Conservation (phyloP, 2,888 invertebrate genomes). For the Bedellia somnulentella region DNA sequence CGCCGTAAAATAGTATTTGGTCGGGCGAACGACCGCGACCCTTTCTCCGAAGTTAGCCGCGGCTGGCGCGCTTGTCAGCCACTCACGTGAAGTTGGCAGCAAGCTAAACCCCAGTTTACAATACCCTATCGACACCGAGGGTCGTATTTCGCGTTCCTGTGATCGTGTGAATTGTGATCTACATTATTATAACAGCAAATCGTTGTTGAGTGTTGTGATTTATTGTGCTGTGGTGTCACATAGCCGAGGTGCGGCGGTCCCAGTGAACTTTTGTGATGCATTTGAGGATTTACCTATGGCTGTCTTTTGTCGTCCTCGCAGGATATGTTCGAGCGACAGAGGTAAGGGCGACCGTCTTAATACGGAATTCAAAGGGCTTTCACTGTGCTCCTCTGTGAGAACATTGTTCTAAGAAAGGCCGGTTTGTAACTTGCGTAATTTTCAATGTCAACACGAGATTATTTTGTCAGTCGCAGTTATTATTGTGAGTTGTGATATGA, state of each 20-base stretch:
- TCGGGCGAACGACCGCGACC: conserved; percentile 30
- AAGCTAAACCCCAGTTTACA: conserved; percentile 56
- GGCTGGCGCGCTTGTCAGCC: conserved; percentile 17
- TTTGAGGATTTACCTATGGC: conserved; percentile 75
- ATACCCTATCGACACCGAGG: conserved; percentile 32
- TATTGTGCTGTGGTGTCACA: conserved; percentile 40
- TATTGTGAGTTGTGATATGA: too few relatives aligned
- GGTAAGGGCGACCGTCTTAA: conserved; percentile 65
- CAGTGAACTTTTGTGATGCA: conserved; percentile 67
- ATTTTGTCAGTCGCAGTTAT: too few relatives aligned
- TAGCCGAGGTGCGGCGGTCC: conserved; percentile 35
- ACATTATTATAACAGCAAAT: conserved; percentile 51
- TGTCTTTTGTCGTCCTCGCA: conserved; percentile 71
- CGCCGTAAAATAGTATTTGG: conserved; percentile 27
- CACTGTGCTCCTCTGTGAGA: conserved; percentile 22
- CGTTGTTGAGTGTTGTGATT: conserved; percentile 42
- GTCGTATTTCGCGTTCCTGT: conserved; percentile 36
- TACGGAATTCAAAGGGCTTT: conserved; percentile 48
- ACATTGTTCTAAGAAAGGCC: too few relatives aligned
- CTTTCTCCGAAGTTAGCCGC: conserved; percentile 32
- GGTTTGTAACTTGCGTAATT: too few relatives aligned
- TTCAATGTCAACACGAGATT: conserved; percentile 54
- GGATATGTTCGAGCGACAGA: conserved; percentile 75
- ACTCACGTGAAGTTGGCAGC: conserved; percentile 37
- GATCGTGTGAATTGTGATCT: conserved; percentile 50